phyloP scores from a whole-genome alignment of 2,888 invertebrate species.

The Stenodera caucasica region DNA sequence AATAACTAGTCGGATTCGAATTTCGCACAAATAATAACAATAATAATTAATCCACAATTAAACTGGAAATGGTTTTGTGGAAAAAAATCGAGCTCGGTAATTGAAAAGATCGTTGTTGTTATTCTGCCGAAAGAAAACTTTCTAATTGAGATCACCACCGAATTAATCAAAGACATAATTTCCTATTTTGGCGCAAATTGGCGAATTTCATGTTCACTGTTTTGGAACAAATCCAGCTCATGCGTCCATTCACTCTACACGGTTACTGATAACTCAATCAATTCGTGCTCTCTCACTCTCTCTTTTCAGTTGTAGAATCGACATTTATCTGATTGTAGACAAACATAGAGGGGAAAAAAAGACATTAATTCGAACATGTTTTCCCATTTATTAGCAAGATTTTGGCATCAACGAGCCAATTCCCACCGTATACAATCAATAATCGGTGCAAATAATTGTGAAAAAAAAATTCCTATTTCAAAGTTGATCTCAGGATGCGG shows the following conservation, averaged over 20 bases:
- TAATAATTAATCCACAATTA: no score
- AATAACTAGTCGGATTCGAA: background rate
- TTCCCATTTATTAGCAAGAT: constrained; percentile 4
- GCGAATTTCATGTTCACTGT: background rate
- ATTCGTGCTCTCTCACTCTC: background rate
- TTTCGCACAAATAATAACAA: background rate
- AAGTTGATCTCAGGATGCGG: constrained; percentile 41
- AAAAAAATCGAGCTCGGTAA: background rate
- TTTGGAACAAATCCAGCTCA: background rate
- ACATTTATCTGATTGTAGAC: constrained; percentile 1
- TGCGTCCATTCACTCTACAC: background rate
- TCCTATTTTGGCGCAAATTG: background rate
- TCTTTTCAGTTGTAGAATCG: background rate
- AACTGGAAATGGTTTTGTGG: no score
- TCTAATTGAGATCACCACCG: background rate
- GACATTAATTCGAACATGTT: constrained; percentile 7
- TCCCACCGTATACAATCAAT: no score
- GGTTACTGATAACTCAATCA: constrained; percentile 7
- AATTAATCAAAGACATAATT: constrained; percentile 2
- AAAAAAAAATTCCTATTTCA: no score
- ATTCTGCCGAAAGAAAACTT: background rate
- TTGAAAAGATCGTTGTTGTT: background rate
- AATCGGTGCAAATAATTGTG: no score
- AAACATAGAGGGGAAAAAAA: background rate
- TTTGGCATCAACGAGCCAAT: no score